Conservation (phyloP, 2,888 invertebrate genomes). For the Chrysotoxum bicinctum region DNA sequence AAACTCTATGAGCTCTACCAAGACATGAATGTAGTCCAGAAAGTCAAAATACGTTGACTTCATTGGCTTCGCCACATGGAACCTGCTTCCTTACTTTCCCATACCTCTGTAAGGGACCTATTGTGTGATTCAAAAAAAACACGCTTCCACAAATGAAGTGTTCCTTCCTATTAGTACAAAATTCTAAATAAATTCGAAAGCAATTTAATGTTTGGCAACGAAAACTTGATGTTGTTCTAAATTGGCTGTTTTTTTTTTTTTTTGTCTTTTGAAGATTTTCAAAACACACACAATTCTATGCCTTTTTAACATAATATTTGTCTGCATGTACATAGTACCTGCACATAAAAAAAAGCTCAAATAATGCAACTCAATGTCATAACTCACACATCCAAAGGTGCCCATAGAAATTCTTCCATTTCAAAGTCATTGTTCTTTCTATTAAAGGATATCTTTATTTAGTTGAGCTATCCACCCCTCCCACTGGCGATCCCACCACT, state of each 20-base stretch:
- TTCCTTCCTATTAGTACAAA: not conserved
- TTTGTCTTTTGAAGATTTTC: not conserved
- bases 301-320: not conserved
- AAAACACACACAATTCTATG: not conserved
- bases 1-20: too few relatives aligned
- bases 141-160: not conserved
- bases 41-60: too few relatives aligned
- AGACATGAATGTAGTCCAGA: too few relatives aligned
- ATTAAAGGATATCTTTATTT: conserved; percentile 48
- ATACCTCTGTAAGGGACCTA: too few relatives aligned
- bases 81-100: too few relatives aligned
- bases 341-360: not conserved
- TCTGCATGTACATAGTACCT: not conserved
- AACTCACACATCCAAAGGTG: not conserved
- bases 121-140: too few relatives aligned
- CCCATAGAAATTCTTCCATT: not conserved
- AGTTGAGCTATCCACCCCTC: not conserved
- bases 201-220: not conserved
- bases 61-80: too few relatives aligned
- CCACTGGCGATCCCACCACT: not conserved
- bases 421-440: conserved; percentile 44
- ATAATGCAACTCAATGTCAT: conserved; percentile 2
- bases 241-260: not conserved
- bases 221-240: not conserved
- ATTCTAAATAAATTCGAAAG: not conserved